phyloP scores from a whole-genome alignment of 2,888 invertebrate species.

The Pecten maximus region DNA sequence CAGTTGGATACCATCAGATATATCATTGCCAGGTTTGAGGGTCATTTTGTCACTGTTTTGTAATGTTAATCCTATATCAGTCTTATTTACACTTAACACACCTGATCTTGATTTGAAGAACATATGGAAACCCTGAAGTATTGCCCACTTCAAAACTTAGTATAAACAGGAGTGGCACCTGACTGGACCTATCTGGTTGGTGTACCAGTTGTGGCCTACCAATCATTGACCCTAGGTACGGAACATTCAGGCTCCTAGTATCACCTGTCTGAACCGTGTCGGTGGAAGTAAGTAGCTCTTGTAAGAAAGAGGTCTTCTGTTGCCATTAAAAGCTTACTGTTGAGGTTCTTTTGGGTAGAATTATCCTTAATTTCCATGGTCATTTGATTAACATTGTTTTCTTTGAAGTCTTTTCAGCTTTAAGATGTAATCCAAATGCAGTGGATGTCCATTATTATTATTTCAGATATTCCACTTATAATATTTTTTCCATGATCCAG shows the following conservation, averaged over 20 bases:
- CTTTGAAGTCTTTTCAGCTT: too few relatives aligned
- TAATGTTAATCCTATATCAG: too few relatives aligned
- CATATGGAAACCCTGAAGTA: background rate
- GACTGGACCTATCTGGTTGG: background rate
- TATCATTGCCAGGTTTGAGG: background rate
- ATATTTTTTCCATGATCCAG: too few relatives aligned
- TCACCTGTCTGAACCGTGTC: background rate
- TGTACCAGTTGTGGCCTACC: slow-evolving; percentile 25
- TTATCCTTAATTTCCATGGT: too few relatives aligned
- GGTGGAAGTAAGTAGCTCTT: background rate
- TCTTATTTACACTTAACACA: too few relatives aligned
- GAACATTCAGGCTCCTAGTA: background rate
- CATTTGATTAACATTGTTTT: too few relatives aligned
- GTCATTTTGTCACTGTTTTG: background rate
- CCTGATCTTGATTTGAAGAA: background rate
- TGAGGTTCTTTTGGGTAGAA: background rate
- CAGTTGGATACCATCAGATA: too few relatives aligned
- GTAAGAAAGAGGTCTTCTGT: background rate
- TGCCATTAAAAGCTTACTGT: background rate
- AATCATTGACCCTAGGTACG: slow-evolving; percentile 5
- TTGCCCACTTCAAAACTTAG: background rate
- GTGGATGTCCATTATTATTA: too few relatives aligned
- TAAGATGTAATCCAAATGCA: too few relatives aligned
- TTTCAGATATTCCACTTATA: too few relatives aligned
- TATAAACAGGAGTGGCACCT: background rate